phyloP scores from a whole-genome alignment of 2,888 invertebrate genomes.

The Netelia fuscicornis region DNA sequence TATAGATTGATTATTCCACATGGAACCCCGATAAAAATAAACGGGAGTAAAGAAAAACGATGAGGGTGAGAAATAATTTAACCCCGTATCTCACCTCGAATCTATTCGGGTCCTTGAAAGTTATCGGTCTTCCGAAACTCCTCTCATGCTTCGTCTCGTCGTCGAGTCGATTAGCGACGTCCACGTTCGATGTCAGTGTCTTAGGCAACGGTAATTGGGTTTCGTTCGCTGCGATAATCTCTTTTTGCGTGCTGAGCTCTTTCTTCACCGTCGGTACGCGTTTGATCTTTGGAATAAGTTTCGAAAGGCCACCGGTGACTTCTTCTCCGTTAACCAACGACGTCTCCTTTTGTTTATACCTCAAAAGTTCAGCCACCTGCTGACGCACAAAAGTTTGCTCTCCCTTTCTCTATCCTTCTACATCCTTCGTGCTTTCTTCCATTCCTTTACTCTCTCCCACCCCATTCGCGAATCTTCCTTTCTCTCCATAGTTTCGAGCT shows the following conservation, averaged over 20 bases:
- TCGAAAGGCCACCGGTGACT: conserved; percentile 39
- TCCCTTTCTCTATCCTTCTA: conserved; percentile 25
- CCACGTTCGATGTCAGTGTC: conserved; percentile 45
- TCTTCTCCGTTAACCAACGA: conserved; percentile 36
- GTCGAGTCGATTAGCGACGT: conserved; percentile 64
- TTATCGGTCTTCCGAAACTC: conserved; percentile 21
- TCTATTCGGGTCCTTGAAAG: conserved; percentile 40
- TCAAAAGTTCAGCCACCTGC: conserved; percentile 78
- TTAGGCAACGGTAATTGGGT: conserved; percentile 43
- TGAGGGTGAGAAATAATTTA: too few species aligned
- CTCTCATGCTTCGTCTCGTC: conserved; percentile 46
- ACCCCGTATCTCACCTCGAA: conserved; percentile 51
- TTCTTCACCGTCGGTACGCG: conserved; percentile 81
- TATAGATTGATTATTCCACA: too few species aligned
- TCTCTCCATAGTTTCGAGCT: conserved; percentile 40
- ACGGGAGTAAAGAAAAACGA: too few species aligned
- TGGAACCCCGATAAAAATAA: too few species aligned
- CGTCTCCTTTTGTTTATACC: conserved; percentile 74
- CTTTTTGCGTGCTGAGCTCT: conserved; percentile 81
- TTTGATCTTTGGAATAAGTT: conserved; percentile 69
- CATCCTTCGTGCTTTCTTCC: conserved; percentile 16
- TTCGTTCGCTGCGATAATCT: conserved; percentile 73
- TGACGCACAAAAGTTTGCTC: conserved; percentile 62
- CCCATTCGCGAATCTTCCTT: background rate
- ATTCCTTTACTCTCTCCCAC: background rate